phyloP scores from a whole-genome alignment of 2,888 invertebrate genomes.

The Bellardia bayeri region DNA sequence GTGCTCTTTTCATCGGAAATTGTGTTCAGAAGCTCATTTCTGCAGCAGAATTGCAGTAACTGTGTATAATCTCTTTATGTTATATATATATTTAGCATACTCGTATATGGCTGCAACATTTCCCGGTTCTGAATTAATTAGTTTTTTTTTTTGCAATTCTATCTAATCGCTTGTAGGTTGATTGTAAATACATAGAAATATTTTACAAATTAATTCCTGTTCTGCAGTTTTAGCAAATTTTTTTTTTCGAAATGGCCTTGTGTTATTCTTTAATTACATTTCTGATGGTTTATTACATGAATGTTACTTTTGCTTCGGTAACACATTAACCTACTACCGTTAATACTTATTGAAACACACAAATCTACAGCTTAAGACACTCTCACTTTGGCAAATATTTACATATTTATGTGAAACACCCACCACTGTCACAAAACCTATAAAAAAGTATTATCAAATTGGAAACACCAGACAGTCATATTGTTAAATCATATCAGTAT shows the following conservation, averaged over 20 bases:
- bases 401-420: conserved; percentile 20
- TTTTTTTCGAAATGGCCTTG: not conserved
- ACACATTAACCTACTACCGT: conserved; percentile 21
- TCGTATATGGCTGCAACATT: no score
- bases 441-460: not conserved
- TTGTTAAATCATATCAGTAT: not conserved
- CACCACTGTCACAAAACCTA: not conserved
- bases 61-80: no score
- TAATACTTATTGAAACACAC: conserved; percentile 19
- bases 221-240: not conserved
- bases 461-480: not conserved
- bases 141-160: no score
- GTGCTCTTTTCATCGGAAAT: no score
- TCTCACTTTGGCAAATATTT: conserved; percentile 18
- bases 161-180: no score
- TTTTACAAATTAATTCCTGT: not conserved
- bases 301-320: conserved; percentile 4
- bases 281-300: conserved; percentile 16
- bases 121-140: no score
- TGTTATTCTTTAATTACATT: not conserved
- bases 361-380: not conserved
- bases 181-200: not conserved
- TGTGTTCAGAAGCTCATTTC: no score
- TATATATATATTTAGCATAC: no score
- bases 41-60: no score